phyloP scores from a whole-genome alignment of 1,140 invertebrate species.

The Drosophila oshimai region DNA sequence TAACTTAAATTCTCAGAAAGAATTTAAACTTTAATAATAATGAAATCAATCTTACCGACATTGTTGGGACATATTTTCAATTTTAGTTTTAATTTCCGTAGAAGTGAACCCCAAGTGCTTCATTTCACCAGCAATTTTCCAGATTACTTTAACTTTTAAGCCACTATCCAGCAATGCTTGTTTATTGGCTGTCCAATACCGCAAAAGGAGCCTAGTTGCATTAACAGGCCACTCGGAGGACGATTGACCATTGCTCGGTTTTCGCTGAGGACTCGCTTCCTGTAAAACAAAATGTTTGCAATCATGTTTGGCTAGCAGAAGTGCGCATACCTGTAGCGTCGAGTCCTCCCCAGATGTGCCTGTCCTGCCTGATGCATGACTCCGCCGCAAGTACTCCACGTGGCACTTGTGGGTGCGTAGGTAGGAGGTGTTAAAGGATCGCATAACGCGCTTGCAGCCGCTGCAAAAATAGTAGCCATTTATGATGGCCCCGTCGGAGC shows the following conservation, averaged over 20 bases:
- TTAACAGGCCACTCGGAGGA: conserved; percentile 5
- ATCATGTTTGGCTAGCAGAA: not conserved
- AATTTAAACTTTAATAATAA: too few species aligned
- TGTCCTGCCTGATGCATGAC: not conserved
- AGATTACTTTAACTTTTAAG: conserved; percentile 10
- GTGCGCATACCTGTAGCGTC: not conserved
- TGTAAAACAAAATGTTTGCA: not conserved
- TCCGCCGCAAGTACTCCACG: not conserved
- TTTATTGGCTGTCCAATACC: conserved; percentile 25
- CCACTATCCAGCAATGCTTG: too few species aligned
- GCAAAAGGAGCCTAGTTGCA: conserved; percentile 24
- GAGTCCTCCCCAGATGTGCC: not conserved
- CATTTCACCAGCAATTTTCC: conserved; percentile 36
- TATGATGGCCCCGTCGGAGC: conserved; percentile 47
- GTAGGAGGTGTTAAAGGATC: not conserved
- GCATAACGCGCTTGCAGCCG: conserved; percentile 20
- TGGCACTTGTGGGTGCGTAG: conserved; percentile 31
- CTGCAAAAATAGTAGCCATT: conserved; percentile 36
- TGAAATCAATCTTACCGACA: conserved; percentile 25
- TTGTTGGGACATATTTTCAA: conserved; percentile 36
- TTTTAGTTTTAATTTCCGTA: conserved; percentile 36
- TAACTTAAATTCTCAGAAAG: too few species aligned
- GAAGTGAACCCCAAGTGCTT: conserved; percentile 1
- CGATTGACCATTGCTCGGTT: not conserved
- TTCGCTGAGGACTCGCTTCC: not conserved